Evolutionary conservation across 2,888 invertebrate species (phyloP), one percentile per base, ranked within the genome.

Genomic region (Entomobrya multifasciata): DNA sequence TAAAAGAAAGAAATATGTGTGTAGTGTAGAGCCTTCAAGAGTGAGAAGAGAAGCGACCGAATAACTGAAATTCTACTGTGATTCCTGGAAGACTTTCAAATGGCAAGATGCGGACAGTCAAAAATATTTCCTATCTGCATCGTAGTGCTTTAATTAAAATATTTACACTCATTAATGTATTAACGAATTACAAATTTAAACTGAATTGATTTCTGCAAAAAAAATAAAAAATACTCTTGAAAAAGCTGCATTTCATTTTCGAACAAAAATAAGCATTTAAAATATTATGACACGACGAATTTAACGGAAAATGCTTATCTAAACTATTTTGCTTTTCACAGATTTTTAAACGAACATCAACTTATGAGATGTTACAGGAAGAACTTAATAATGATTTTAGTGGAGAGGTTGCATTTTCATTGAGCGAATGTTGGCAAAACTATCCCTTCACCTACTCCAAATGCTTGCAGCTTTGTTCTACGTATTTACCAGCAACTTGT

Each of bases 401-500:
- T n/a, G n/a, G n/a, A n/a, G n/a, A 65, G 20, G 0, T 22, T 49
- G 49, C 15, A 22, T 15, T n/a, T 8, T 49, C 30, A 17, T n/a
- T n/a, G n/a, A n/a, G n/a, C n/a, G 47, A 17, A 15, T 86, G 86
- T 25, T 74, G 49, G 80, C 17, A 36, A 36, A n/a, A 60, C 0
- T 86, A 86, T 22, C 86, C 81, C 0, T 86, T 20, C 22, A 81
- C 86, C 0, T 86, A 81, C 41, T 86, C 86, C 0, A 86, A 86
- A 76, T 86, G 86, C 30, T 41, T 72, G 17, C 27, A 47, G 15
- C 60, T 86, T n/a, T 86, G 86, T 25, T 80, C 67, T 2, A 22
- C 87, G n/a, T 0, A 62, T 17, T 10, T 27, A 11, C 78, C 82
- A 15, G 44, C 82, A 13, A 82, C 82, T 0, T 87, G 87, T 22